Percentiles rank a stretch among this genome's conserved stretches.
Evolutionary conservation across 2,888 invertebrate genomes (phyloP).

Genomic region (Eristalis tenax): DNA sequence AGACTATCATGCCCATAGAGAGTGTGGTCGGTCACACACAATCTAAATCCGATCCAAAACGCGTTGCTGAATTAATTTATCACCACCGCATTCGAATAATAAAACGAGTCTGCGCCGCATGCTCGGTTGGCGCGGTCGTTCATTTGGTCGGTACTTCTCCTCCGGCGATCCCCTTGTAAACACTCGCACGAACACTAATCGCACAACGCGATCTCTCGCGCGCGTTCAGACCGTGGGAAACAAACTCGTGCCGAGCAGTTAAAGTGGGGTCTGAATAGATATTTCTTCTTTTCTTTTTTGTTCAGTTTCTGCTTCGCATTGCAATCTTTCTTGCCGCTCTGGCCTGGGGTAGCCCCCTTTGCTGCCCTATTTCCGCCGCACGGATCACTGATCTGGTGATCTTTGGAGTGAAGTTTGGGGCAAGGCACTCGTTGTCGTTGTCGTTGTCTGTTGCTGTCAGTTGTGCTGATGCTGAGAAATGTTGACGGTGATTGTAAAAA

Average conservation of each 20-base stretch:
- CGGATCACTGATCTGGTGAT: conserved; percentile 66
- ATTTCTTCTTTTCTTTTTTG: conserved; percentile 24
- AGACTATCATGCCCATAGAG: conserved; percentile 23
- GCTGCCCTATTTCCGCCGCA: conserved; percentile 62
- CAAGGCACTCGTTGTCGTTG: conserved; percentile 64
- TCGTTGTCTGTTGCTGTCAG: conserved; percentile 61
- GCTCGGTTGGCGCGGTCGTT: conserved; percentile 31
- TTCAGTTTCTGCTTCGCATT: conserved; percentile 6
- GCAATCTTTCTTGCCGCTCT: conserved; percentile 44
- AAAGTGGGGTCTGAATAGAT: conserved; percentile 56
- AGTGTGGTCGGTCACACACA: conserved; percentile 63
- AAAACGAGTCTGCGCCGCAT: conserved; percentile 69
- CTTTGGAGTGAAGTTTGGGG: conserved; percentile 62
- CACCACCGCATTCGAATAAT: conserved; percentile 71
- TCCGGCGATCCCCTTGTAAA: conserved; percentile 46
- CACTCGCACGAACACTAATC: conserved; percentile 56
- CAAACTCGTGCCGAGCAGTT: conserved; percentile 80
- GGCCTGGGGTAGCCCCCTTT: conserved; percentile 23
- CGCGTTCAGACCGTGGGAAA: conserved; percentile 80
- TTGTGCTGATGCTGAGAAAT: conserved; percentile 61
- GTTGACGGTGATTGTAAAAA: conserved; percentile 63
- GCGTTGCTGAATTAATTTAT: conserved; percentile 81
- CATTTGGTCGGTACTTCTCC: conserved; percentile 5
- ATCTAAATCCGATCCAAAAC: conserved; percentile 71
- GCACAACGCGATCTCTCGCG: conserved; percentile 72